A percentile compares a stretch with the other conserved stretches of the same genome.
These are phyloP conservation scores for Canis aureus DNA, from an alignment of 2,113 vertebrate genomes.

Conservation along the genomic window DNA sequence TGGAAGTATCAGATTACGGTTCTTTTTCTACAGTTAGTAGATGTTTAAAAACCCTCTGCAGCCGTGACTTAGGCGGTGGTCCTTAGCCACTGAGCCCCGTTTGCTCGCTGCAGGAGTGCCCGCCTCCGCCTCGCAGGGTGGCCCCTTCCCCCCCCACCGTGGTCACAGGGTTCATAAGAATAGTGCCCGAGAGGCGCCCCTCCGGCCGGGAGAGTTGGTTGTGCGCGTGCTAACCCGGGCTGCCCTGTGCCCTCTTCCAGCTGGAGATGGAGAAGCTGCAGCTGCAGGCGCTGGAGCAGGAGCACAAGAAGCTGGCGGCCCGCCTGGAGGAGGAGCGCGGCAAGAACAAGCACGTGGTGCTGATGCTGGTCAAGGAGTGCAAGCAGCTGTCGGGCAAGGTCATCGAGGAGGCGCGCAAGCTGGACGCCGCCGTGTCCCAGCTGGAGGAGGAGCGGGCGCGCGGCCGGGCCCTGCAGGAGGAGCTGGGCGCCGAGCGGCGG, in stretches of 20 bases:
- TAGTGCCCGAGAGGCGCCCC: background rate
- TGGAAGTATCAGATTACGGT: background rate
- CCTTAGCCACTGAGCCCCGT: no score
- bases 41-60: background rate
- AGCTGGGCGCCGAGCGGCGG: conserved; percentile 91
- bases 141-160: no score
- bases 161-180: no score
- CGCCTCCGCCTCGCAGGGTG: no score
- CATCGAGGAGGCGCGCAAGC: conserved; percentile 95
- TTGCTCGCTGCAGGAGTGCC: no score
- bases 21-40: conserved; percentile 29
- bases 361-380: conserved; percentile 97
- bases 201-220: background rate
- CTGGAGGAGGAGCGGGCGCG: conserved; percentile 89
- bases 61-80: background rate
- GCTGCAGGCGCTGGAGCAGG: conserved; percentile 95
- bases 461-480: conserved; percentile 72
- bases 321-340: conserved; percentile 96
- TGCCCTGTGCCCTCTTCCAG: conserved; percentile 86
- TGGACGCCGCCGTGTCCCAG: conserved; percentile 92
- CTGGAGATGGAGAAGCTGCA: conserved; percentile 97
- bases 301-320: conserved; percentile 94
- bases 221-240: conserved; percentile 40
- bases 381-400: conserved; percentile 96
- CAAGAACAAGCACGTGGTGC: conserved; percentile 97